phyloP scores from a whole-genome alignment of 2,888 invertebrate species.

The Hofmannophila pseudospretella region DNA sequence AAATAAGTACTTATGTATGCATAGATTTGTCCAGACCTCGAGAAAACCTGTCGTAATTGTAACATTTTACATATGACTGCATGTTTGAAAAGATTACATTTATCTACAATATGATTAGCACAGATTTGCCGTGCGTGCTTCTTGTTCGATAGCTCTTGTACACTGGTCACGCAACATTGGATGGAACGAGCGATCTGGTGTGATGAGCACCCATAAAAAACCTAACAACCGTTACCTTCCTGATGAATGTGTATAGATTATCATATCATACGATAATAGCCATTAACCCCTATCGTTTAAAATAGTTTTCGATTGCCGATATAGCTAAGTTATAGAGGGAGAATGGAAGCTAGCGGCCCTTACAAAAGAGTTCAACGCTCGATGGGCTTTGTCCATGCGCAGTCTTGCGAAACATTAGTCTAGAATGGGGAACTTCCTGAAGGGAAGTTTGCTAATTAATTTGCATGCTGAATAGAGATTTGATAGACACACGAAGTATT shows the following conservation, averaged over 20 bases:
- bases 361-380: slow-evolving; percentile 77
- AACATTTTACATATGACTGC: background rate
- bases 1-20: no score
- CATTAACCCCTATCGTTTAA: slow-evolving; percentile 40
- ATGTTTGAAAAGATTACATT: background rate
- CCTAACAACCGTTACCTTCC: slow-evolving; percentile 50
- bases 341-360: slow-evolving; percentile 60
- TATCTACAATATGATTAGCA: slow-evolving; percentile 9
- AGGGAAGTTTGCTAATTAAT: background rate
- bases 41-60: background rate
- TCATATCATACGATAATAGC: slow-evolving; percentile 32
- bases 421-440: background rate
- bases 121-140: slow-evolving; percentile 22
- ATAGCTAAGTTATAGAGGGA: slow-evolving; percentile 6
- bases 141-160: slow-evolving; percentile 24
- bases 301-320: slow-evolving; percentile 33
- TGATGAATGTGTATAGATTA: slow-evolving; percentile 22
- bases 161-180: slow-evolving; percentile 48
- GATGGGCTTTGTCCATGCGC: slow-evolving; percentile 54
- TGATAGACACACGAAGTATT: no score
- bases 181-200: slow-evolving; percentile 28
- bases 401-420: slow-evolving; percentile 50
- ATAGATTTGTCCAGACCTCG: no score
- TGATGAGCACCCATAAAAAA: slow-evolving; percentile 42
- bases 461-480: no score